phyloP scores from a whole-genome alignment of 2,888 invertebrate species.

The Muschampia plurimacula region DNA sequence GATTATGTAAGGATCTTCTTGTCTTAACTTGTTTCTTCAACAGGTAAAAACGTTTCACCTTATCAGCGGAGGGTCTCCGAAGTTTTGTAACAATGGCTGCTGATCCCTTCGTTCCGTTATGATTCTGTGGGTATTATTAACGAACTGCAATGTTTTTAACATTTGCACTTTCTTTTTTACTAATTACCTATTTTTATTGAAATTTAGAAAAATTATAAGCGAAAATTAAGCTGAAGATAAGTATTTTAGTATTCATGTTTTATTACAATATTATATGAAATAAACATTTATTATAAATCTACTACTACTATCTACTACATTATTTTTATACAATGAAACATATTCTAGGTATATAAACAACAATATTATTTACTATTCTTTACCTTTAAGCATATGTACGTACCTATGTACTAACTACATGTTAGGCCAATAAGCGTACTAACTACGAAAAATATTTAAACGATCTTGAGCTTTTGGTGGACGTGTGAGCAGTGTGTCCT shows the following conservation, averaged over 20 bases:
- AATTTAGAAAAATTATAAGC: conserved; percentile 1
- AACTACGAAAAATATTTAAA: conserved; percentile 3
- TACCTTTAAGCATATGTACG: not conserved
- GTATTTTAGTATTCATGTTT: too few species aligned
- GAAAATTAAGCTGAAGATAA: not conserved
- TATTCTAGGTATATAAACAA: not conserved
- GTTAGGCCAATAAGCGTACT: not conserved
- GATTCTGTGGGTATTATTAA: conserved; percentile 1
- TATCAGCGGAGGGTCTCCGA: conserved; percentile 44
- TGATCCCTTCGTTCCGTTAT: conserved; percentile 43
- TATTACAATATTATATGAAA: too few species aligned
- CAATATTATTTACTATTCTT: not conserved
- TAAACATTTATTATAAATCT: too few species aligned
- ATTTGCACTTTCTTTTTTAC: not conserved
- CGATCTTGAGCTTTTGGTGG: not conserved
- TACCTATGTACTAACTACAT: not conserved
- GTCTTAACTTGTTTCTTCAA: conserved; percentile 56
- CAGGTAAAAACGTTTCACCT: conserved; percentile 56
- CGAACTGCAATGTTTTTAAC: not conserved
- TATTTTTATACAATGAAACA: not conserved
- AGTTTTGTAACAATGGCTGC: conserved; percentile 51
- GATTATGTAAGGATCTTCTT: conserved; percentile 44
- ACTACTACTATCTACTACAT: too few species aligned
- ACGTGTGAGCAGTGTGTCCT: not conserved
- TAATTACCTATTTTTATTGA: not conserved